These are phyloP conservation scores for Jordanella pulchra DNA, from an alignment of 2,797 vertebrate species.

Conservation along the genomic window DNA sequence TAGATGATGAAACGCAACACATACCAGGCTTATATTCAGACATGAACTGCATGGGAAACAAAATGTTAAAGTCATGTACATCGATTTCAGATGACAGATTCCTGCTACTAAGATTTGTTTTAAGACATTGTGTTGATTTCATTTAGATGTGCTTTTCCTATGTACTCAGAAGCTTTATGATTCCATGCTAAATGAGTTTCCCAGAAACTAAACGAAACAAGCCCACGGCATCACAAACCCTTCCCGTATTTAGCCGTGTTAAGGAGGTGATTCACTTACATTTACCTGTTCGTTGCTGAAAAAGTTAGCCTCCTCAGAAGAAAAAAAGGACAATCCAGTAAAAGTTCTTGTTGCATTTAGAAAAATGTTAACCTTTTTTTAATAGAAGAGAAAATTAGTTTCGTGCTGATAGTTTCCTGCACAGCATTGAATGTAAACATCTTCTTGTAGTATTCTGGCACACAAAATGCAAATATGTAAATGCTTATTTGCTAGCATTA, in stretches of 20 bases:
- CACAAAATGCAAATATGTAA: background rate
- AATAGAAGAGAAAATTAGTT: no score
- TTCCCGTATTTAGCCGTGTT: no score
- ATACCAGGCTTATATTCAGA: background rate
- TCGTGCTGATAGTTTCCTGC: background rate
- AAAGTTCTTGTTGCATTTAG: no score
- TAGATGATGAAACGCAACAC: slow-evolving; percentile 2
- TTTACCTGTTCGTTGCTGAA: no score
- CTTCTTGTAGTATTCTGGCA: background rate
- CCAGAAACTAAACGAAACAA: no score
- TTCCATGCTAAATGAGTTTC: no score
- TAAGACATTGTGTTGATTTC: background rate
- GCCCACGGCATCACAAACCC: no score
- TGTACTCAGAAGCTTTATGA: no score
- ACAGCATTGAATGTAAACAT: background rate
- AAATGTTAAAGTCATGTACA: background rate
- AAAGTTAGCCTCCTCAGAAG: no score
- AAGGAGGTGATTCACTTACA: no score
- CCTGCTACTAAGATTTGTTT: background rate
- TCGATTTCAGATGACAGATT: background rate
- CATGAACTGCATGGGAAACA: background rate
- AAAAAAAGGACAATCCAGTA: no score
- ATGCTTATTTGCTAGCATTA: background rate
- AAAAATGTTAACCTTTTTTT: no score
- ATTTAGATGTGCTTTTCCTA: background rate